Evolutionary conservation across 2,888 invertebrate species (phyloP).

Genomic region (Microplitis deprimator): DNA sequence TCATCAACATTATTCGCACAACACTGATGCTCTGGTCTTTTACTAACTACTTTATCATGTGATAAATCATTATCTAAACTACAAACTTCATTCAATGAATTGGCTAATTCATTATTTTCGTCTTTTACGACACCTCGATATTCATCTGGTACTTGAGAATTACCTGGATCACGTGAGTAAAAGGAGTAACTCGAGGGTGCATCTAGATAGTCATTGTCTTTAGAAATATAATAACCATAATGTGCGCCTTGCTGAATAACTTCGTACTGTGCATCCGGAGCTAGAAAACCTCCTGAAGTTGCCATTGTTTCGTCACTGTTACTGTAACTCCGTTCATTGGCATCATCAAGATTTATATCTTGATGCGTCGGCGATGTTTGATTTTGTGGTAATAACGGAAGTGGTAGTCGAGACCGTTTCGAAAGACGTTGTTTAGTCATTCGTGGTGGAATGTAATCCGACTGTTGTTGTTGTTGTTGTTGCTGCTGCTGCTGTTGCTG

Average conservation of each 20-base stretch:
- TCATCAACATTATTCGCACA: conserved; percentile 77
- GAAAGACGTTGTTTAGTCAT: conserved; percentile 73
- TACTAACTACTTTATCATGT: conserved; percentile 59
- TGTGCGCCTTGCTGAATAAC: conserved; percentile 72
- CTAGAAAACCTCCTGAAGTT: conserved; percentile 71
- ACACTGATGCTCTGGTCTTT: conserved; percentile 69
- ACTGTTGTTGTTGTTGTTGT: conserved; percentile 66
- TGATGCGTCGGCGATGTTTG: conserved; percentile 60
- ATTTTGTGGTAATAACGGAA: conserved; percentile 73
- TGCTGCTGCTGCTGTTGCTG: conserved; percentile 13
- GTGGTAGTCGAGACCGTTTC: conserved; percentile 73
- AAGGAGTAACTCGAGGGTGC: conserved; percentile 27
- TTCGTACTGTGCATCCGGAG: conserved; percentile 79
- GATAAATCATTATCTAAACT: conserved; percentile 45
- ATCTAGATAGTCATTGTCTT: conserved; percentile 56
- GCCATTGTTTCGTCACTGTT: conserved; percentile 60
- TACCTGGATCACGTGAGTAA: conserved; percentile 20
- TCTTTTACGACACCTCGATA: conserved; percentile 22
- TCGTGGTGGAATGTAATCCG: conserved; percentile 36
- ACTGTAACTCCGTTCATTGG: conserved; percentile 64
- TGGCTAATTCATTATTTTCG: conserved; percentile 40
- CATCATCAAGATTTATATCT: conserved; percentile 66
- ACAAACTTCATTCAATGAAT: conserved; percentile 45
- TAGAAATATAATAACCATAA: conserved; percentile 62
- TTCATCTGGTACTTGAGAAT: conserved; percentile 23